Evolutionary conservation across 35 echinoderm and acorn worm species (phyloP).

Genomic region (Amphiura filiformis): DNA sequence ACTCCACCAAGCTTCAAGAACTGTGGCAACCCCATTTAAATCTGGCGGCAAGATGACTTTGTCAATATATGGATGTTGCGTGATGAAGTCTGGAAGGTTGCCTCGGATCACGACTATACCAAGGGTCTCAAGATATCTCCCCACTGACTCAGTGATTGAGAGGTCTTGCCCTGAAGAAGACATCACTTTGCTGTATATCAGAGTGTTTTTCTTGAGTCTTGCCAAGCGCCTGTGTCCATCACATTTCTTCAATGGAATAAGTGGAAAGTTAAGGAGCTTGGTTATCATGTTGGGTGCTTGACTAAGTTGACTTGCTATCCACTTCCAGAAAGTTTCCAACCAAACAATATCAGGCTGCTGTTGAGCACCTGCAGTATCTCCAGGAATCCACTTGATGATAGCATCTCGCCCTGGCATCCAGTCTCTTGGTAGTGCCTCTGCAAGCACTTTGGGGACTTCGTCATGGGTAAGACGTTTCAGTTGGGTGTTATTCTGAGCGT

Average conservation of each 20-base stretch:
- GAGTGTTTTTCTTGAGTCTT: neutral
- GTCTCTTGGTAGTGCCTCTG: neutral
- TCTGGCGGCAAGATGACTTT: neutral
- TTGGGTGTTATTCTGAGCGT: neutral
- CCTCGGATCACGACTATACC: conserved; percentile 12
- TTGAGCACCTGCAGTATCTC: neutral
- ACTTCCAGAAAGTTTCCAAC: conserved; percentile 11
- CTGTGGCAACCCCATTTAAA: neutral
- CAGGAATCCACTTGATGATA: conserved; percentile 3
- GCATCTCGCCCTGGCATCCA: neutral
- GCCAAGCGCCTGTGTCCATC: neutral
- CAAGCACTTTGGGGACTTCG: neutral
- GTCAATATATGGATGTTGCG: neutral
- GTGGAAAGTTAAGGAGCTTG: neutral
- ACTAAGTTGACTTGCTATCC: neutral
- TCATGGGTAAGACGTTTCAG: neutral
- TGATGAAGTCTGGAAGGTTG: neutral
- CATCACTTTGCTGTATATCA: neutral
- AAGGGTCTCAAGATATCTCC: conserved; percentile 2
- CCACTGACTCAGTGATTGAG: neutral
- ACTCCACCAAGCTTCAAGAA: neutral
- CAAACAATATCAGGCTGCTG: neutral
- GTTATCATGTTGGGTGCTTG: neutral
- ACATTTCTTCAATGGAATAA: neutral
- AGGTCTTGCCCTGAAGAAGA: neutral